Evolutionary conservation across 2,888 invertebrate species (phyloP).

Genomic region (Andrena fulva): DNA sequence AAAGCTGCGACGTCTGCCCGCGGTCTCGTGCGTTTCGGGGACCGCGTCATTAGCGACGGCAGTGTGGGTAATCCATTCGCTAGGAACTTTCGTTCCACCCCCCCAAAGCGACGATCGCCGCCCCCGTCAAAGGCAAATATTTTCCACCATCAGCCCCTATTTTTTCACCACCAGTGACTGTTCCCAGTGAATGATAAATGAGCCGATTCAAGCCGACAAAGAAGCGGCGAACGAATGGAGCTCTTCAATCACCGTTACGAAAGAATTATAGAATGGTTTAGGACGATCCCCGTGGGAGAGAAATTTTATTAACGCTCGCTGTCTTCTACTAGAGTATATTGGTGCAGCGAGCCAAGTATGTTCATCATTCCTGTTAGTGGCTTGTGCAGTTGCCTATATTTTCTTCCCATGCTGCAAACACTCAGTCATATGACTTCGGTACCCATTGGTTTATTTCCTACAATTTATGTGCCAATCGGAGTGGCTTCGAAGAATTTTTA

Average conservation of each 20-base stretch:
- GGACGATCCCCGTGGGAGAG: not conserved
- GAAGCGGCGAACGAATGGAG: not conserved
- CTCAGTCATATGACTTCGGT: conserved; percentile 30
- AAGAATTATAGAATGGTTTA: conserved; percentile 3
- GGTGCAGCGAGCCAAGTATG: not conserved
- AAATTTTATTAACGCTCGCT: not conserved
- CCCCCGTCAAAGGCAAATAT: conserved; percentile 9
- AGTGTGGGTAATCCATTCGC: not conserved
- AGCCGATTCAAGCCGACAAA: conserved; percentile 19
- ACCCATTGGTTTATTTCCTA: not conserved
- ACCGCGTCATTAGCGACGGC: conserved; percentile 14
- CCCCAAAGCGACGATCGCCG: not conserved
- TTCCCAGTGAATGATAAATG: conserved; percentile 32
- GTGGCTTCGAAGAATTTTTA: too few species aligned
- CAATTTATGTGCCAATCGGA: too few species aligned
- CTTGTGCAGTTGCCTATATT: conserved; percentile 5
- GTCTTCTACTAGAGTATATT: not conserved
- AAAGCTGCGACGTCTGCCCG: not conserved
- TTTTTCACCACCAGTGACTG: not conserved
- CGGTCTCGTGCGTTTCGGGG: not conserved
- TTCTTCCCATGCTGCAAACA: conserved; percentile 32
- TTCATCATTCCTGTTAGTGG: conserved; percentile 21
- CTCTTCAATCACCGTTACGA: conserved; percentile 14
- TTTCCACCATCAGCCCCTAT: conserved; percentile 1
- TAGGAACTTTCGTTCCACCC: conserved; percentile 9